Percentiles rank a stretch among this genome's conserved stretches.
These are phyloP conservation scores for Pilophorus perplexus DNA, from an alignment of 2,888 invertebrate genomes.

Conservation along the genomic window DNA sequence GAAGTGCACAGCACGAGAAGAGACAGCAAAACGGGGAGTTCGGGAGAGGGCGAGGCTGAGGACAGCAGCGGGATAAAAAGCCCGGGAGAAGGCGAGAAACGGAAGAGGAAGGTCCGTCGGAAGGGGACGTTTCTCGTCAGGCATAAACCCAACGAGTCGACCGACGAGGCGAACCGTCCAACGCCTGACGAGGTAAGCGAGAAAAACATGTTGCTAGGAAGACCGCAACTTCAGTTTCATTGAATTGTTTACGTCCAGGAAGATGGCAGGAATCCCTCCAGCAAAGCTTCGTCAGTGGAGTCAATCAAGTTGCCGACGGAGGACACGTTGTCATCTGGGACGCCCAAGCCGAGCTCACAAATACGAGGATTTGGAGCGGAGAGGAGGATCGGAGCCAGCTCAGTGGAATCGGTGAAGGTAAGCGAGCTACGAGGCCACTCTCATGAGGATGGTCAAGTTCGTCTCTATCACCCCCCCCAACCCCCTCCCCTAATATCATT, in stretches of 20 bases:
- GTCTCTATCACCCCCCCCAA: no score
- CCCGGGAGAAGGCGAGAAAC: not conserved
- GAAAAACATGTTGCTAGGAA: no score
- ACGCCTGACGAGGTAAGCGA: no score
- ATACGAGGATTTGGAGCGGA: not conserved
- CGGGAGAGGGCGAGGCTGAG: constrained; percentile 11
- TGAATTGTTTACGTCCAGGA: no score
- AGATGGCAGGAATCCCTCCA: no score
- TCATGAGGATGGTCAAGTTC: no score
- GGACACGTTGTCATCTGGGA: not conserved
- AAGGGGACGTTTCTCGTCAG: constrained; percentile 18
- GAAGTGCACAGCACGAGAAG: constrained; percentile 10
- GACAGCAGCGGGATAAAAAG: constrained; percentile 2
- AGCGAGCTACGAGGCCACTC: not conserved
- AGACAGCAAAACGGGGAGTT: constrained; percentile 4
- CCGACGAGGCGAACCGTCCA: not conserved
- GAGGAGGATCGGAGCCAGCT: not conserved
- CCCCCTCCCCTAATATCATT: no score
- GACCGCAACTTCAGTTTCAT: no score
- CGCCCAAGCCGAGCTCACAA: constrained; percentile 14
- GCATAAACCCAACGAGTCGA: not conserved
- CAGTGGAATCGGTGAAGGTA: constrained; percentile 10
- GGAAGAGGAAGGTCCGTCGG: constrained; percentile 13
- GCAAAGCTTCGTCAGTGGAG: constrained; percentile 9
- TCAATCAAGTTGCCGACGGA: not conserved